phyloP scores from a whole-genome alignment of 2,888 invertebrate genomes.

The Uropetala carovei region DNA sequence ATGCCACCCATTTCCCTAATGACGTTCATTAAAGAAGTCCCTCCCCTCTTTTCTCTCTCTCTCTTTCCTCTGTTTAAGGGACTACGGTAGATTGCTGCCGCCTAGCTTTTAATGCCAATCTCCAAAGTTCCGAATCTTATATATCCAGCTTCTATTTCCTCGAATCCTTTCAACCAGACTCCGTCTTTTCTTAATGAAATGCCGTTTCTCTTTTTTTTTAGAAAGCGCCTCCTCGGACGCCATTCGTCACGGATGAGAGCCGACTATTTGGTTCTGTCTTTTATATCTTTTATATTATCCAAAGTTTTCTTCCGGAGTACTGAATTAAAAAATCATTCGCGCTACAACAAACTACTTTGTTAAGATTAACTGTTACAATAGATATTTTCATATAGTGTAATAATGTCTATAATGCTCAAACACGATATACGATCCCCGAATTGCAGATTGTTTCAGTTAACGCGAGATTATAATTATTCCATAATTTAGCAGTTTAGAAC shows the following conservation, averaged over 20 bases:
- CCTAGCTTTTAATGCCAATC: neutral
- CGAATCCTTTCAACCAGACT: neutral
- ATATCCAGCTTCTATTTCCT: neutral
- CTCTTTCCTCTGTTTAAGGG: neutral
- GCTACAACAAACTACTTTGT: neutral
- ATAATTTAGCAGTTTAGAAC: too few relatives aligned
- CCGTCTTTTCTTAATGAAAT: slow-evolving; percentile 11
- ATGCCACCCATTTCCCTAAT: slow-evolving; percentile 64
- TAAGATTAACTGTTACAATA: too few relatives aligned
- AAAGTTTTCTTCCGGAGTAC: neutral
- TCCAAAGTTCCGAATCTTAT: neutral
- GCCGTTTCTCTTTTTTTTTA: slow-evolving; percentile 12
- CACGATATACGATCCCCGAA: too few relatives aligned
- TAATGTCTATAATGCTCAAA: too few relatives aligned
- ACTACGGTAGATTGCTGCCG: slow-evolving; percentile 20
- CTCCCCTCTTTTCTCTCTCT: slow-evolving; percentile 2
- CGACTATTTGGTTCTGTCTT: neutral
- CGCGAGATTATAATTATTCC: too few relatives aligned
- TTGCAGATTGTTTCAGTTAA: too few relatives aligned
- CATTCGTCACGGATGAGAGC: neutral
- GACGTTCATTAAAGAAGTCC: slow-evolving; percentile 61
- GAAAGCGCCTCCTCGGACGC: neutral
- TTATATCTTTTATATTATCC: neutral
- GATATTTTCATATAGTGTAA: too few relatives aligned
- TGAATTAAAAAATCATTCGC: neutral